phyloP scores from a whole-genome alignment of 2,113 vertebrate species.

The Telmatochromis brachygnathus region DNA sequence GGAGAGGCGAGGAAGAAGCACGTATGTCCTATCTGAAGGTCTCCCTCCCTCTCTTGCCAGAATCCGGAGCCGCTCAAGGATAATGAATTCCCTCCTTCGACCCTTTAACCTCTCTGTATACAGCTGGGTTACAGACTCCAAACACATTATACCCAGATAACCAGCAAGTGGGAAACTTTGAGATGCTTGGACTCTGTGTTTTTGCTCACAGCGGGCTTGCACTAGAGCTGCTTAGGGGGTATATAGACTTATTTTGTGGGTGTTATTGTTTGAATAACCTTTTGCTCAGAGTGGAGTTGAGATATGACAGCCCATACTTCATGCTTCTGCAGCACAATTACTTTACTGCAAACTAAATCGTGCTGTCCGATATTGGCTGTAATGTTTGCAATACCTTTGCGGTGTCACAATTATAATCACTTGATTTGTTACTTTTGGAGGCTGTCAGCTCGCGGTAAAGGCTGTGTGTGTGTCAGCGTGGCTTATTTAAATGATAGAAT shows the following conservation, averaged over 20 bases:
- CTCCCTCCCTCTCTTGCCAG: constrained; percentile 15
- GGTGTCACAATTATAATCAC: background rate
- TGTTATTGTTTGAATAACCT: constrained; percentile 13
- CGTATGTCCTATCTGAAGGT: constrained; percentile 47
- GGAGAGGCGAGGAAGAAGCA: constrained; percentile 31
- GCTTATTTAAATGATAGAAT: background rate
- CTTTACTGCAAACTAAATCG: background rate
- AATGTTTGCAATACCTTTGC: background rate
- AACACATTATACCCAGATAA: constrained; percentile 34
- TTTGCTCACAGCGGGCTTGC: background rate
- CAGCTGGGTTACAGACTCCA: constrained; percentile 16
- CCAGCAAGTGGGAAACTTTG: constrained; percentile 30
- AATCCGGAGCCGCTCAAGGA: constrained; percentile 26
- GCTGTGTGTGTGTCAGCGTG: background rate
- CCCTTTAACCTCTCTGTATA: constrained; percentile 37
- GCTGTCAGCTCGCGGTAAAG: background rate
- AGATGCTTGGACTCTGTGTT: background rate
- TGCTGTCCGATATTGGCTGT: background rate
- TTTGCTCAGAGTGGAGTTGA: background rate
- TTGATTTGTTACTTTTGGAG: background rate
- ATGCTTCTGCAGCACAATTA: background rate
- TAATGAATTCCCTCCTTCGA: constrained; percentile 54
- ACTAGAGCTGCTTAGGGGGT: background rate
- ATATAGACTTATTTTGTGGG: constrained; percentile 6
- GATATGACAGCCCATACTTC: background rate